Base-by-base conservation (phyloP, 2,113 vertebrate species). In the Callipepla californica region DNA sequence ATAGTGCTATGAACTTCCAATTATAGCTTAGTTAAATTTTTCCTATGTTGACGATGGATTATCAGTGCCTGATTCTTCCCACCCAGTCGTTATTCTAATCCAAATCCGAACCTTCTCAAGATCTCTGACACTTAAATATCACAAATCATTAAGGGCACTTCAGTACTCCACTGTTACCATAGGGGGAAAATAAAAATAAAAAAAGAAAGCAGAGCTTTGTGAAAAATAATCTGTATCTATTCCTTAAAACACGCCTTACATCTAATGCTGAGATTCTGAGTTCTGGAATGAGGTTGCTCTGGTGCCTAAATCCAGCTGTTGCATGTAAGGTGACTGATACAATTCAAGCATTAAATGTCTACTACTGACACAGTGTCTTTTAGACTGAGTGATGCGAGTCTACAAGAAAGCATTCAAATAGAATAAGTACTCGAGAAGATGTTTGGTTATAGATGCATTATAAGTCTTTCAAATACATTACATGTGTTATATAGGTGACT, bases 1-100 rank as follows among this genome's bases (percentile, higher is more conserved):
- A 30, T 42, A 9, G 22, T 57, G 50, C 50, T 88, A 32, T 86
- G 66, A 86, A 40, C 59, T 85, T 61, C 42, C 83, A 28, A 44
- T 80, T 55, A 62, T 30, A 91, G 38, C 48, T 86, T 57, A 55
- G 26, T 66, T 87, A 69, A 48, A 79, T 86, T 88, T 93, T 72
- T 87, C 57, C 21, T 7, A 21, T 91, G 87, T 77, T 80, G 51
- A 30, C 74, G 51, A 55, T 77, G 70, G 61, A 78, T 93, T 84
- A 83, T 61, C 44, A 75, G 28, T 72, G 19, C 30, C 4, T 77
- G 83, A 67, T 69, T 45, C 47, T 73, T 78, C 9, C 16, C 58
- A 53, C 80, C 4, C 11, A 82, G 55, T 44, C n/a, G 2, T 1
- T 73, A 25, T 65, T 85, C 76, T 82, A 82, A 82, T 93, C 73